Evolutionary conservation across 2,797 vertebrate species (phyloP).

Genomic region (Gadopsis bispinosus): DNA sequence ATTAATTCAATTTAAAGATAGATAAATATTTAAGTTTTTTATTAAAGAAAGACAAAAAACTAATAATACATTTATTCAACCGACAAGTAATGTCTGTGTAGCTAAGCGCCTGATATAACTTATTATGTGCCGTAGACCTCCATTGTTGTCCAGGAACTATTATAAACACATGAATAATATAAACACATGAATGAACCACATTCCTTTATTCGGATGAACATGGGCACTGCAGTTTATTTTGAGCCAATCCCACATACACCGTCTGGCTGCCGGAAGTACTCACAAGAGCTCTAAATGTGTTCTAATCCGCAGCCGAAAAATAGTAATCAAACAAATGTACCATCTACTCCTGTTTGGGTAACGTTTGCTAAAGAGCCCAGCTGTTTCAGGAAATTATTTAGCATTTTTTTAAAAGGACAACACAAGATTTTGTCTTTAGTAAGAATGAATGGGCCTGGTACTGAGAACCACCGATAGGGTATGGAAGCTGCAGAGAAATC

Average conservation of each 20-base stretch:
- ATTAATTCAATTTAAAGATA: background rate
- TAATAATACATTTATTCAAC: too few relatives aligned
- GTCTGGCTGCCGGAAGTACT: background rate
- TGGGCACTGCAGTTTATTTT: background rate
- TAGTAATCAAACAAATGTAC: background rate
- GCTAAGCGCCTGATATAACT: background rate
- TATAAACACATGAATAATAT: background rate
- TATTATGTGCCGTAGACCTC: background rate
- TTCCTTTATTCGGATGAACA: background rate
- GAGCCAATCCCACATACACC: background rate
- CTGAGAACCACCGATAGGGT: background rate
- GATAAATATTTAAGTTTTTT: background rate
- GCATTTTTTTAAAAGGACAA: background rate
- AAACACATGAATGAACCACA: background rate
- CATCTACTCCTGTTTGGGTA: background rate
- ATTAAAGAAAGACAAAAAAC: background rate
- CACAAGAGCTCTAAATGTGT: background rate
- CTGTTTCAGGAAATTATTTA: background rate
- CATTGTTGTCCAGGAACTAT: background rate
- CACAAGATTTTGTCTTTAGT: background rate
- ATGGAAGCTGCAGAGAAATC: background rate
- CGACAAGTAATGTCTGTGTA: too few relatives aligned
- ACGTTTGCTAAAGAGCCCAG: background rate
- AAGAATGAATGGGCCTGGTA: background rate
- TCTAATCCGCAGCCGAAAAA: background rate